Conservation (phyloP, 2,888 invertebrate species). For the Isotomurus palustris region DNA sequence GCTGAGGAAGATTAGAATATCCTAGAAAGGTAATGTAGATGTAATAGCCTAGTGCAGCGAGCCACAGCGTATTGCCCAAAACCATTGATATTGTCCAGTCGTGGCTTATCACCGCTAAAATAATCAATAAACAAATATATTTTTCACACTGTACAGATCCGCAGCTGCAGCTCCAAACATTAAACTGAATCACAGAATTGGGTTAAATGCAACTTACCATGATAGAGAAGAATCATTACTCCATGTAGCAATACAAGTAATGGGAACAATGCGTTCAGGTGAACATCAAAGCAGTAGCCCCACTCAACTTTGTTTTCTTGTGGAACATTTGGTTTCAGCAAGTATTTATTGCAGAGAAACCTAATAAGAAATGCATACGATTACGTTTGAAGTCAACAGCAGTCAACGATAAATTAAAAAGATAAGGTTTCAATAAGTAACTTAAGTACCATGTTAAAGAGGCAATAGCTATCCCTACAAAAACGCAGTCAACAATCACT, state of each 20-base stretch:
- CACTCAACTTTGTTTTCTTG: conserved; percentile 84
- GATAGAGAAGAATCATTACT: conserved; percentile 82
- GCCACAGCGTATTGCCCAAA: conserved; percentile 81
- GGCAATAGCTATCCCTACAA: conserved; percentile 77
- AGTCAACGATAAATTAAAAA: not conserved
- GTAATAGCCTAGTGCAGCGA: conserved; percentile 84
- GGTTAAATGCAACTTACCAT: conserved; percentile 65
- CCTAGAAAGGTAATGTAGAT: conserved; percentile 96
- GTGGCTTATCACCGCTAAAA: conserved; percentile 70
- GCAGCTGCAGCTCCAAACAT: not conserved
- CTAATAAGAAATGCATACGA: conserved; percentile 52
- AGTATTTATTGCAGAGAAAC: conserved; percentile 74
- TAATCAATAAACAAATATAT: conserved; percentile 21
- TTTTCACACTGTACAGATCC: no score
- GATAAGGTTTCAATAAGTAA: not conserved
- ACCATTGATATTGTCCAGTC: conserved; percentile 74
- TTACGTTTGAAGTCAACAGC: not conserved
- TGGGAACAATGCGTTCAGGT: conserved; percentile 98
- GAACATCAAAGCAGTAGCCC: conserved; percentile 98
- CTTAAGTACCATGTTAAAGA: conserved; percentile 72
- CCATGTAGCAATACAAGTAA: conserved; percentile 88
- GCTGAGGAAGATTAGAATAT: conserved; percentile 80
- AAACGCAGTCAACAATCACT: conserved; percentile 90
- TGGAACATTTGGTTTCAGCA: conserved; percentile 60
- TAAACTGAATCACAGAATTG: not conserved